phyloP scores from a whole-genome alignment of 2,797 vertebrate genomes.

The Urosaurus nigricauda region DNA sequence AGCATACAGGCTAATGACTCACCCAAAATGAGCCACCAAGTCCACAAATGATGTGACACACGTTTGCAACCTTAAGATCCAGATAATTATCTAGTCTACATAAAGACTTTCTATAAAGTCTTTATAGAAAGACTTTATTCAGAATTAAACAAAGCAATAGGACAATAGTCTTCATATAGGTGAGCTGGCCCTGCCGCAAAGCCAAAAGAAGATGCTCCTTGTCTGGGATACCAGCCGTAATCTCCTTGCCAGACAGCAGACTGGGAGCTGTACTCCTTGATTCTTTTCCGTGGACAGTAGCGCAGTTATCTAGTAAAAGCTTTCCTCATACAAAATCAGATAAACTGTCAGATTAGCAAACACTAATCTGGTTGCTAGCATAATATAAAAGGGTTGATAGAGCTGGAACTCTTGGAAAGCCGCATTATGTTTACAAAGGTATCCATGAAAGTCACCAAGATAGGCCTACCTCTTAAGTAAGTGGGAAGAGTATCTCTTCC shows the following conservation, averaged over 20 bases:
- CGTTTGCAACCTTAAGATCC: neutral
- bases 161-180: neutral
- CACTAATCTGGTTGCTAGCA: neutral
- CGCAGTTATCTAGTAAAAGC: neutral
- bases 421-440: neutral
- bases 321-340: neutral
- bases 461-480: neutral
- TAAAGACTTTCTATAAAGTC: no score
- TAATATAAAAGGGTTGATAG: neutral
- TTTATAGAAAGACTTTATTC: neutral
- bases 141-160: neutral
- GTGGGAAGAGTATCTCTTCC: neutral
- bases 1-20: neutral
- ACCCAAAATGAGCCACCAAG: neutral
- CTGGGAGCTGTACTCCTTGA: neutral
- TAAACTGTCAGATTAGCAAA: neutral
- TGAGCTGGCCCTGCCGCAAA: neutral
- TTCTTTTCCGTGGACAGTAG: neutral
- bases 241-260: neutral
- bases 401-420: neutral
- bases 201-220: neutral
- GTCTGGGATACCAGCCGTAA: neutral
- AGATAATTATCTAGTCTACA: neutral
- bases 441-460: neutral
- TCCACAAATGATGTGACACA: neutral